Evolutionary conservation across 2,113 vertebrate genomes (phyloP).

Genomic region (Willisornis vidua): DNA sequence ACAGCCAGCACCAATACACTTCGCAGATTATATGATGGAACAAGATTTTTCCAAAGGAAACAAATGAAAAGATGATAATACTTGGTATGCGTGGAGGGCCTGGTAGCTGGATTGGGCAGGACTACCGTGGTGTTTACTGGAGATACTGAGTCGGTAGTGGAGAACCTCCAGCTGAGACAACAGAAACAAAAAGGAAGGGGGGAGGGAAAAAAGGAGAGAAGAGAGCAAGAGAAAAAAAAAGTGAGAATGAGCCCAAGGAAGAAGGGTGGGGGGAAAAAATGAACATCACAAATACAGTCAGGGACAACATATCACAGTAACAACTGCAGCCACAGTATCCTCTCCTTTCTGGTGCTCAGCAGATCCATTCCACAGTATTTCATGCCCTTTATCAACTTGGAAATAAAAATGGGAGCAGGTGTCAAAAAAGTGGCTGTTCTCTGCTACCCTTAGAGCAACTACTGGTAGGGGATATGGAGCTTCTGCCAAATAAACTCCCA

Average conservation of each 20-base stretch:
- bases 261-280: conserved; percentile 39
- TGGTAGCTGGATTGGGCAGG: conserved; percentile 89
- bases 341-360: not conserved
- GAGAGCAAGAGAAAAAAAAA: conserved; percentile 59
- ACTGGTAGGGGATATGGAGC: not conserved
- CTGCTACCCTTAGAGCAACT: not conserved
- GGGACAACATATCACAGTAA: conserved; percentile 54
- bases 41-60: conserved; percentile 53
- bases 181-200: conserved; percentile 64
- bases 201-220: conserved; percentile 25
- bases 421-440: not conserved
- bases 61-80: conserved; percentile 87
- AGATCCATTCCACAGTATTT: not conserved
- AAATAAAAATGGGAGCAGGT: not conserved
- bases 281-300: conserved; percentile 70
- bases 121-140: conserved; percentile 91
- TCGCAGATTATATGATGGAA: conserved; percentile 56
- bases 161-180: conserved; percentile 97
- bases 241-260: conserved; percentile 64
- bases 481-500: not conserved
- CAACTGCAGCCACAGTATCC: conserved; percentile 33
- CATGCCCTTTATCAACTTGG: not conserved
- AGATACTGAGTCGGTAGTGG: conserved; percentile 97
- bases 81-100: conserved; percentile 98
- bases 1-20: not conserved